A percentile compares a stretch with the other conserved stretches of the same genome.
Evolutionary conservation across 2,113 vertebrate species (phyloP).

Genomic region (Microcebus lehilahytsara): DNA sequence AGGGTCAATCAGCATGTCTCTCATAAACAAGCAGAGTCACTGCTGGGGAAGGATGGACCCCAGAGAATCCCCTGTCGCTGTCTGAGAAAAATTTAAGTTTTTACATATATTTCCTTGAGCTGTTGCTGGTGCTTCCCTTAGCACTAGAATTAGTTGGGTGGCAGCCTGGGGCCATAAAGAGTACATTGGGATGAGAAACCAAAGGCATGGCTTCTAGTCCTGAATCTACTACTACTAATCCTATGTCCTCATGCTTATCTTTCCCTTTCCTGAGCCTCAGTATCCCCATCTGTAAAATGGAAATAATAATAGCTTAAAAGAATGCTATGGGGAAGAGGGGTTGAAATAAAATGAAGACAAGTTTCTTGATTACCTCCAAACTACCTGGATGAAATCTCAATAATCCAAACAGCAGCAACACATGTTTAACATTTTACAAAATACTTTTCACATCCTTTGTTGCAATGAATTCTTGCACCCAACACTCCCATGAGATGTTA

Average conservation of each 20-base stretch:
- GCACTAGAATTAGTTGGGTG: neutral
- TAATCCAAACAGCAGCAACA: neutral
- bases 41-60: neutral
- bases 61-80: neutral
- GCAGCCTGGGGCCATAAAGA: neutral
- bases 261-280: neutral
- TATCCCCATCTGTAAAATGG: neutral
- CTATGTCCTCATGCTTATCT: neutral
- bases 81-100: neutral
- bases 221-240: neutral
- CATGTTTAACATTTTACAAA: slow-evolving; percentile 19
- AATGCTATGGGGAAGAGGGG: neutral
- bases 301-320: slow-evolving; percentile 4
- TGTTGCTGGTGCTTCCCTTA: neutral
- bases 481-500: slow-evolving; percentile 10
- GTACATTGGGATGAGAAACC: neutral
- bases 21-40: neutral
- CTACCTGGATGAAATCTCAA: neutral
- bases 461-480: neutral
- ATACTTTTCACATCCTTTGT: neutral
- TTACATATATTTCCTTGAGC: neutral
- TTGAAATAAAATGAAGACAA: slow-evolving; percentile 24
- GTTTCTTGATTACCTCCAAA: slow-evolving; percentile 36
- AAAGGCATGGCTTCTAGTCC: neutral
- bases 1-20: neutral